These are phyloP conservation scores for Tupaia chinensis DNA, from an alignment of 2,113 vertebrate species.

Conservation along the genomic window DNA sequence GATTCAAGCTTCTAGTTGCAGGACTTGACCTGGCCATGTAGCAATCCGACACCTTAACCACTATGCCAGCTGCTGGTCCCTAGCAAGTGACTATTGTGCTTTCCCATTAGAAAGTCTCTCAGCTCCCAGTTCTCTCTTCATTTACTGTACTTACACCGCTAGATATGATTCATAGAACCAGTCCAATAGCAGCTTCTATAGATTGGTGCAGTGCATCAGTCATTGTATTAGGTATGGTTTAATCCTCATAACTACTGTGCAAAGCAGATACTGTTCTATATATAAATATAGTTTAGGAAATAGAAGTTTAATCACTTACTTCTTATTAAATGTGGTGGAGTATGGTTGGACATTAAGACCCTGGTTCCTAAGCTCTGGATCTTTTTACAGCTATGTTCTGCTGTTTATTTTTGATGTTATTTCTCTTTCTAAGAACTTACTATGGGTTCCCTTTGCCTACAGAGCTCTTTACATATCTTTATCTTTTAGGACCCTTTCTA, in stretches of 20 bases:
- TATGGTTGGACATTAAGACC: not conserved
- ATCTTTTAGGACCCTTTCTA: not conserved
- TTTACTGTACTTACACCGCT: slow-evolving; percentile 20
- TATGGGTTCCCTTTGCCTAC: slow-evolving; percentile 26
- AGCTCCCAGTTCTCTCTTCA: not conserved
- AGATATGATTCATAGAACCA: slow-evolving; percentile 1
- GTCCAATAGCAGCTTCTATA: not conserved
- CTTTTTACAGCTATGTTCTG: not conserved
- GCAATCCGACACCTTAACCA: no score
- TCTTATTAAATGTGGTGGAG: not conserved
- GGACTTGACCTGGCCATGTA: not conserved
- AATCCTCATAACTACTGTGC: not conserved
- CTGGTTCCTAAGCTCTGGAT: not conserved
- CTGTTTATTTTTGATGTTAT: slow-evolving; percentile 37
- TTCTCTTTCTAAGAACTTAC: slow-evolving; percentile 43
- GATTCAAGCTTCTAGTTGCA: no score
- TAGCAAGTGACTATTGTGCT: not conserved
- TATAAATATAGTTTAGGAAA: slow-evolving; percentile 36
- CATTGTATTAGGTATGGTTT: not conserved
- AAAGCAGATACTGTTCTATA: not conserved
- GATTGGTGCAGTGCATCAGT: not conserved
- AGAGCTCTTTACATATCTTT: not conserved
- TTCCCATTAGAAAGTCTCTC: slow-evolving; percentile 14
- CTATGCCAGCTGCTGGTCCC: not conserved
- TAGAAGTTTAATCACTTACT: not conserved